Evolutionary conservation across 1,140 invertebrate genomes (phyloP), one percentile per base, ranked within the genome.

Genomic region (Drosophila pseudoananassae): DNA sequence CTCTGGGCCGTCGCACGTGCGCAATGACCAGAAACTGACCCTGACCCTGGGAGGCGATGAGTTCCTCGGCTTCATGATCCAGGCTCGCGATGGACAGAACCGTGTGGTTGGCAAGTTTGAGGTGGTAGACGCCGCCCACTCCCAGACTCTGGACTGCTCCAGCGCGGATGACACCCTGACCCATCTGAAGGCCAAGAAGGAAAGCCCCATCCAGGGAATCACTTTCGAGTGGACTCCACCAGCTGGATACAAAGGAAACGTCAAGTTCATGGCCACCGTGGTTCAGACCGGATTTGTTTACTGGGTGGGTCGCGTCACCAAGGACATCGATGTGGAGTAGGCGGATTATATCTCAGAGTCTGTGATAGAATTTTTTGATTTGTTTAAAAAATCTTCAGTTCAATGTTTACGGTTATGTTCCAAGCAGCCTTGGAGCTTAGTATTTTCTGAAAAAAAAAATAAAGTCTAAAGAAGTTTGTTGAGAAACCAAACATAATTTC

Each of bases 251-350:
- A 79, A 84, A 47, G 92, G 91, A 63, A 90, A 87, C 57, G 90
- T 93, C 20, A 89, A 80, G 60, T 91, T 92, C 49, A 83, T 91
- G 69, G 91, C 80, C 7, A 92, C 92, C 12, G 87, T 92, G 6
- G 92, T 92, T 6, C 83, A 92, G 58, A 85, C 91, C 54, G 84
- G 92, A 47, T 91, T 83, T 29, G 88, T 88, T 45, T 93, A 91
- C 45, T 93, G 92, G 92, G 92, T 92, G 10, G 77, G 81, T 8
- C 89, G 91, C n/a, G 81, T 87, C 36, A 88, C 82, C 58, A 87
- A 87, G 63, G 82, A 87, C 15, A 47, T 87, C 38, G 58, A 82
- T 72, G 83, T 87, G 50, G 84, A 87, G 66, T 78, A 81, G 79
- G 51, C 46, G 51, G 53, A 9, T 46, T 46, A 17, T 49, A 46